Conservation (phyloP, 2,888 invertebrate species). For the Orthosia gothica region DNA sequence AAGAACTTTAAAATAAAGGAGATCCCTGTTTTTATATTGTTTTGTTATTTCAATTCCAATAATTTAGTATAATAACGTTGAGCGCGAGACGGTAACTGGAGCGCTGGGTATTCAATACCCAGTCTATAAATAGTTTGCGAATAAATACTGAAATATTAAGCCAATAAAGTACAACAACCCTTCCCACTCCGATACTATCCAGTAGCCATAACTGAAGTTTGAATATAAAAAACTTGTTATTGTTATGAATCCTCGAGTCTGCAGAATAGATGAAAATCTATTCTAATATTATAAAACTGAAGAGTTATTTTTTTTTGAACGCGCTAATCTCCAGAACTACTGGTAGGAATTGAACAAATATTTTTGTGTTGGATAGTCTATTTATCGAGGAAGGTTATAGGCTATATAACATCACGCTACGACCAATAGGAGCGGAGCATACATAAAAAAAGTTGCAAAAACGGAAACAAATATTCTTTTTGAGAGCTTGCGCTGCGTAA, state of each 20-base stretch:
- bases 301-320: too few relatives aligned
- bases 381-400: too few relatives aligned
- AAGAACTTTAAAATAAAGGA: constrained; percentile 85
- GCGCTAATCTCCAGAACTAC: too few relatives aligned
- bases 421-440: too few relatives aligned
- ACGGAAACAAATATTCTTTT: too few relatives aligned
- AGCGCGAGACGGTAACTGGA: constrained; percentile 12
- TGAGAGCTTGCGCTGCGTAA: too few relatives aligned
- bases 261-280: constrained; percentile 34
- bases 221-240: constrained; percentile 55
- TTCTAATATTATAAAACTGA: too few relatives aligned
- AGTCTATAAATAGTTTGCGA: constrained; percentile 54
- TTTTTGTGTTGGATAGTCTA: too few relatives aligned
- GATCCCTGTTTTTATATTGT: constrained; percentile 80
- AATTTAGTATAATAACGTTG: constrained; percentile 21
- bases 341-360: too few relatives aligned
- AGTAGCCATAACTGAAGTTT: constrained; percentile 49
- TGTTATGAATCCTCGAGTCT: constrained; percentile 35
- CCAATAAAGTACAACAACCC: constrained; percentile 54
- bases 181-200: constrained; percentile 35
- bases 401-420: too few relatives aligned
- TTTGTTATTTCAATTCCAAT: constrained; percentile 53
- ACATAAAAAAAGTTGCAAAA: too few relatives aligned
- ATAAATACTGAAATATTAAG: constrained; percentile 58
- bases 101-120: constrained; percentile 35